Evolutionary conservation across 2,888 invertebrate species (phyloP).

Genomic region (Autographa gamma): DNA sequence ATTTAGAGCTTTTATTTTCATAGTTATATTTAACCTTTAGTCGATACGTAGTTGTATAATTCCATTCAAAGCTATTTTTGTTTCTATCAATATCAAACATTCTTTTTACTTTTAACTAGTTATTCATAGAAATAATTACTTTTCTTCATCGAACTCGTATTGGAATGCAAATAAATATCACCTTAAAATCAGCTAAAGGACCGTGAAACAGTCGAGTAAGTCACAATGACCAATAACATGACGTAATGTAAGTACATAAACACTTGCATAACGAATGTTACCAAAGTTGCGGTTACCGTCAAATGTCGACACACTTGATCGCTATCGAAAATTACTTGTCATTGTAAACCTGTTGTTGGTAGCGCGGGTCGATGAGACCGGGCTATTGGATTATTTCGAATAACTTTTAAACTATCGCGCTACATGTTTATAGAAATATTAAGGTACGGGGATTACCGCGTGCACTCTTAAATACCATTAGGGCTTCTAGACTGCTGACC

Average conservation of each 20-base stretch:
- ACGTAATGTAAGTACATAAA: neutral
- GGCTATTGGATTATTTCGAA: neutral
- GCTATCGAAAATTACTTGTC: neutral
- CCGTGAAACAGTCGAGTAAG: neutral
- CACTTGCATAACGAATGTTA: neutral
- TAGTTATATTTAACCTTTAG: too few relatives aligned
- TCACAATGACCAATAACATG: neutral
- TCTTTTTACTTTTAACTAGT: neutral
- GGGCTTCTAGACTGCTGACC: too few relatives aligned
- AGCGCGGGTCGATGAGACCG: neutral
- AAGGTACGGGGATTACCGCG: too few relatives aligned
- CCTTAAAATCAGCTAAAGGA: neutral
- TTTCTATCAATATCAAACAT: too few relatives aligned
- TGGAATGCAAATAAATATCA: neutral
- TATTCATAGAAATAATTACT: neutral
- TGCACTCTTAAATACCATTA: too few relatives aligned
- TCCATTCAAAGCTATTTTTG: too few relatives aligned
- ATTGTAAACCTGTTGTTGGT: neutral
- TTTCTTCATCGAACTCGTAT: neutral
- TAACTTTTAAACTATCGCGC: too few relatives aligned
- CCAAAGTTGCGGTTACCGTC: neutral
- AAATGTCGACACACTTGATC: slow-evolving; percentile 2
- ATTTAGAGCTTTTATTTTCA: too few relatives aligned
- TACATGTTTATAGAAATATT: too few relatives aligned
- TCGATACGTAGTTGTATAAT: too few relatives aligned